Conservation (phyloP, 2,888 invertebrate genomes). For the Cylindroiulus punctatus region DNA sequence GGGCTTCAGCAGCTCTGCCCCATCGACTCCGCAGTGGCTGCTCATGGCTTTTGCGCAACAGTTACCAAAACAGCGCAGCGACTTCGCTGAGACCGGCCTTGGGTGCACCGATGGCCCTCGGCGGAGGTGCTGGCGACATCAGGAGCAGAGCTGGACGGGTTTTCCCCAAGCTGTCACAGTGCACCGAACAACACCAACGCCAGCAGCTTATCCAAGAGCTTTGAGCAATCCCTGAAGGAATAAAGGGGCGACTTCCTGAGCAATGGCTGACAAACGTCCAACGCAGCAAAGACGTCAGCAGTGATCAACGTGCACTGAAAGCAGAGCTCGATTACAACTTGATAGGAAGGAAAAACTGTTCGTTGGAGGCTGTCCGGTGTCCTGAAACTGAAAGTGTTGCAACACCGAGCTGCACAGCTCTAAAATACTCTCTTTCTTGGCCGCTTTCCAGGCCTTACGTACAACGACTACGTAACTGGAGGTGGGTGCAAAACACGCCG, state of each 20-base stretch:
- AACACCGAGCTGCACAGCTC: background rate
- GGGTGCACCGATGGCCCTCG: background rate
- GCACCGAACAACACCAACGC: background rate
- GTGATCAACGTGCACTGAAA: too few species aligned
- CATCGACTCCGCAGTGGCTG: constrained; percentile 7
- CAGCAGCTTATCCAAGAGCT: background rate
- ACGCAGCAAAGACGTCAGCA: background rate
- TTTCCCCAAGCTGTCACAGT: background rate
- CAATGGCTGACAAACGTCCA: too few species aligned
- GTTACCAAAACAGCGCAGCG: background rate
- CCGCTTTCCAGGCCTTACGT: background rate
- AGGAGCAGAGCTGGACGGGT: background rate
- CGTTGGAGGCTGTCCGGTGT: background rate
- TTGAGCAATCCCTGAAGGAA: background rate
- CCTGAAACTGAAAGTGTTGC: background rate
- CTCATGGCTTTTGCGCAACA: background rate
- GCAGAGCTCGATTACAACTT: too few species aligned
- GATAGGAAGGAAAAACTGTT: background rate
- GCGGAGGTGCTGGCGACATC: background rate
- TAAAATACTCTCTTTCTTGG: constrained; percentile 19
- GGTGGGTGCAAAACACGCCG: background rate
- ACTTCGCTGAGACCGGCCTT: background rate
- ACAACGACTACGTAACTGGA: background rate
- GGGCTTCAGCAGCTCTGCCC: background rate
- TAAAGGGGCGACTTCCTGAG: too few species aligned